Evolutionary conservation across 2,888 invertebrate species (phyloP).

Genomic region (Agrenia bidenticulata): DNA sequence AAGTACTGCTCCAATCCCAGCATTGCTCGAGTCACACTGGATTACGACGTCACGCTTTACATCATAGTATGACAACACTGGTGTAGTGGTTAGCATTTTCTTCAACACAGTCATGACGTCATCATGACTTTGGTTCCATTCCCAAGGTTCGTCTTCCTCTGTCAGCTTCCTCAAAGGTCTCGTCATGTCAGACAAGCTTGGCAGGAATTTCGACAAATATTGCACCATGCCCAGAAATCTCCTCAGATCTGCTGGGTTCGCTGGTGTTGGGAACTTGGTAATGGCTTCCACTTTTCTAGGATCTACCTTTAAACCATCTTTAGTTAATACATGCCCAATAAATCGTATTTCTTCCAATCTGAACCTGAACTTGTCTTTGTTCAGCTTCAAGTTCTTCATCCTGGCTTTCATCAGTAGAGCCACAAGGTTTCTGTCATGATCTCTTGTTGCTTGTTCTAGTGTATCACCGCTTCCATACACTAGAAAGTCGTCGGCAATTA

Average conservation of each 20-base stretch:
- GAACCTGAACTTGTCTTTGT: conserved; percentile 30
- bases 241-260: background rate
- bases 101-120: background rate
- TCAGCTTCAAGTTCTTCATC: conserved; percentile 34
- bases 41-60: conserved; percentile 18
- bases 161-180: conserved; percentile 23
- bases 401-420: conserved; percentile 19
- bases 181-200: conserved; percentile 16
- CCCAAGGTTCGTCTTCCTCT: conserved; percentile 20
- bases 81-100: background rate
- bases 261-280: conserved; percentile 17
- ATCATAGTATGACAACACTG: conserved; percentile 25
- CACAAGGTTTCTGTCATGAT: conserved; percentile 39
- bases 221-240: conserved; percentile 30
- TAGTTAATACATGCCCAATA: conserved; percentile 25
- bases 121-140: conserved; percentile 8
- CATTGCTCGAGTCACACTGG: conserved; percentile 8
- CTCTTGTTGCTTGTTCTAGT: conserved; percentile 27
- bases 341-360: conserved; percentile 11
- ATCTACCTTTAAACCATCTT: conserved; percentile 26
- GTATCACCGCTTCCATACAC: conserved; percentile 35
- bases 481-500: conserved; percentile 45
- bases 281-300: conserved; percentile 24
- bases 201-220: conserved; percentile 27
- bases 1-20: too few species aligned